Evolutionary conservation across 2,888 invertebrate species (phyloP).

Genomic region (Xanthorhoe spadicearia): DNA sequence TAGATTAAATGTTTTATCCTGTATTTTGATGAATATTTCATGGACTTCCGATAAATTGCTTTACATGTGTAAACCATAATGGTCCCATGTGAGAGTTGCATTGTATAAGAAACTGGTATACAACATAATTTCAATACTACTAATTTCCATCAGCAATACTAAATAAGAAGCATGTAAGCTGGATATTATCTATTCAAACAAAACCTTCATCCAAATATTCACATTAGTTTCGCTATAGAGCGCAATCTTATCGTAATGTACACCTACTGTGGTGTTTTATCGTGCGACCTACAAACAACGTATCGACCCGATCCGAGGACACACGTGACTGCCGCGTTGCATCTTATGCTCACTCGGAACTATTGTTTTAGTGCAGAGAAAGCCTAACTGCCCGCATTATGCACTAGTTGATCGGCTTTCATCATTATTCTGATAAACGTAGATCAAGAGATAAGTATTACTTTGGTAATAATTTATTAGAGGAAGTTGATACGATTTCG

Average conservation of each 20-base stretch:
- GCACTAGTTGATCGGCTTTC: not conserved
- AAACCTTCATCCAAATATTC: constrained; percentile 22
- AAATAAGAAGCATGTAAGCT: not conserved
- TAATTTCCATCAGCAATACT: not conserved
- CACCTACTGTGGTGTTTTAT: constrained; percentile 32
- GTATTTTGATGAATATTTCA: not conserved
- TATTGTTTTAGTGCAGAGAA: constrained; percentile 2
- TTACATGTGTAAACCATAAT: not conserved
- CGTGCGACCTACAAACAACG: constrained; percentile 41
- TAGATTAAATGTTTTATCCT: no score
- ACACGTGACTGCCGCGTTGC: constrained; percentile 37
- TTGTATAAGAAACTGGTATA: not conserved
- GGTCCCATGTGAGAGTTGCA: not conserved
- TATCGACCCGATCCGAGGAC: constrained; percentile 40
- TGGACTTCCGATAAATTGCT: not conserved
- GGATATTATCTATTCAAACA: constrained; percentile 1
- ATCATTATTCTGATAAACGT: not conserved
- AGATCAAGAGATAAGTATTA: not conserved
- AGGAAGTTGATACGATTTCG: not conserved
- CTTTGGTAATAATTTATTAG: not conserved
- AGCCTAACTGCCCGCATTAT: not conserved
- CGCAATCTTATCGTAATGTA: constrained; percentile 37
- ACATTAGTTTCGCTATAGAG: constrained; percentile 22
- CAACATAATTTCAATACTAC: not conserved
- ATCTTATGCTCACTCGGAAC: constrained; percentile 24